Conservation (phyloP, 2,797 vertebrate species). For the Urosaurus nigricauda region DNA sequence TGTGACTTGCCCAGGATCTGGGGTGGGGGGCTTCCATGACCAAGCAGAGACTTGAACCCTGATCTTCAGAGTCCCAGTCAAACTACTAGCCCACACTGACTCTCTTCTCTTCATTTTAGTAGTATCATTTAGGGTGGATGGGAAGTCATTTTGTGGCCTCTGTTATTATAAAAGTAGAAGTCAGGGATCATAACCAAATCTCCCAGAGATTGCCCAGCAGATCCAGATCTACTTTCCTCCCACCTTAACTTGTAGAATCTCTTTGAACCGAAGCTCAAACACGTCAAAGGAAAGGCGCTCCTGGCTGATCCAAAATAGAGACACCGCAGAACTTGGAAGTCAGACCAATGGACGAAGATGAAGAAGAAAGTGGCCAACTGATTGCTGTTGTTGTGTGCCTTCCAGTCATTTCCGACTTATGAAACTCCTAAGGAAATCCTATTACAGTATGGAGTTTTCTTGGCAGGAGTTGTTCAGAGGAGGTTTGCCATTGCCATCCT, state of each 20-base stretch:
- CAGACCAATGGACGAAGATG: not conserved
- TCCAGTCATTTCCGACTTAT: no score
- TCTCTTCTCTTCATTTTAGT: not conserved
- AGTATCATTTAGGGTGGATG: not conserved
- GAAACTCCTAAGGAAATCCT: no score
- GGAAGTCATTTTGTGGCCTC: not conserved
- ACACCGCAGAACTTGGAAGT: not conserved
- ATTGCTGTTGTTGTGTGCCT: no score
- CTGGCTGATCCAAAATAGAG: not conserved
- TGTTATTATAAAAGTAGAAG: not conserved
- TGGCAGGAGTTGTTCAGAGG: no score
- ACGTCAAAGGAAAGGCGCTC: not conserved
- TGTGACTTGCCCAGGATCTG: no score
- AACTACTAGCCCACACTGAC: no score
- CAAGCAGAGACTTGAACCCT: no score
- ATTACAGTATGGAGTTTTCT: no score
- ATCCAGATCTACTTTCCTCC: not conserved
- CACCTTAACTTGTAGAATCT: not conserved
- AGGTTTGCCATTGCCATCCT: no score
- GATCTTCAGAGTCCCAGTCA: no score
- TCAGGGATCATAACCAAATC: not conserved
- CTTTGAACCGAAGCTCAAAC: not conserved
- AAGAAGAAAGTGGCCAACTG: not conserved
- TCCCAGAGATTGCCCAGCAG: no score
- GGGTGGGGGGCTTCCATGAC: no score